Evolutionary conservation across 2,888 invertebrate genomes (phyloP), one percentile per base, ranked within the genome.

Genomic region (Glaucopsyche alexis): DNA sequence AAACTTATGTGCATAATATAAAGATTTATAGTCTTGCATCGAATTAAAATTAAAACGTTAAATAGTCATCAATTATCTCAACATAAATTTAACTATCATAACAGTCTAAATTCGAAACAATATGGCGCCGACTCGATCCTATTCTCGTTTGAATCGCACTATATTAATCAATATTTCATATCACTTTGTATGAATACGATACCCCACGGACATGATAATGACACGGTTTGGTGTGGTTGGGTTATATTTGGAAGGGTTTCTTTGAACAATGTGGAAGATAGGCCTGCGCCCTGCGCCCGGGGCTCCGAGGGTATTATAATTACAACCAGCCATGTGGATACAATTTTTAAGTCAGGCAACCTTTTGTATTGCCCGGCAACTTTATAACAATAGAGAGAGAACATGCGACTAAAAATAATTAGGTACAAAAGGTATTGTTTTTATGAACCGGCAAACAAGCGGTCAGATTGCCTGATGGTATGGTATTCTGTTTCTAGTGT

Each of bases 231-330:
- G 47, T 45, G 13, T 29, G 29, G 69, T 67, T 45, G 45, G 13
- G 45, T 49, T 69, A 19, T 38, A 29, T 69, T 49, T 49, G 49
- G 49, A 14, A 47, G 69, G 69, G 19, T 69, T 69, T 47, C 69
- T 69, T 69, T 69, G 69, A 69, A 69, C 49, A 69, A 69, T 49
- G 19, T 67, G 45, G 47, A 42, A 67, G 67, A 67, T 45, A 19
- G 67, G 16, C 66, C 40, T n/a, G 40, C 29, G 29, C 29, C 29
- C 7, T 19, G 16, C 19, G 29, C 64, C 38, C 8, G 19, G 47
- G 60, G 29, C 29, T 29, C 11, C 29, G 14, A 29, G 60, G 11
- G 13, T 38, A 60, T 29, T 60, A 60, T 38, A 60, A 60, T 29
- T 60, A 38, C 55, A 19, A 55, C 55, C 55, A 55, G 55, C 55